phyloP scores from a whole-genome alignment of 2,113 vertebrate genomes.

The Sisor rabdophorus region DNA sequence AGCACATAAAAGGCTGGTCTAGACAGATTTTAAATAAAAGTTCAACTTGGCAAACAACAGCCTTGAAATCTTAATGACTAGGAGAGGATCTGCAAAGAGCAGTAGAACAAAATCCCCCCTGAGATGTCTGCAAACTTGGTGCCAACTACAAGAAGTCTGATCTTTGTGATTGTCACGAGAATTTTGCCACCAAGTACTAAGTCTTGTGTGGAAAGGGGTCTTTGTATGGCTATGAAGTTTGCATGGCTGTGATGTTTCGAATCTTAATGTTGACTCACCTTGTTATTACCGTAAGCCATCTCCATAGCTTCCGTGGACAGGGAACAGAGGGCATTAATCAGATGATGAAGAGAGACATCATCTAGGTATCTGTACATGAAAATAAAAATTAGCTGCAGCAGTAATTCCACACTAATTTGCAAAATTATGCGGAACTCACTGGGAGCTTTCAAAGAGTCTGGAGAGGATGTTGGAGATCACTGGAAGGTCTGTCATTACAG shows the following conservation, averaged over 20 bases:
- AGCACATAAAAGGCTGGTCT: no score
- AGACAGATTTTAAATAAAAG: no score
- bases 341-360: conserved; percentile 97
- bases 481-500: conserved; percentile 97
- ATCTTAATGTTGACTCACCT: conserved; percentile 66
- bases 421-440: conserved; percentile 73
- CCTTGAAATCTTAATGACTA: no score
- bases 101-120: no score
- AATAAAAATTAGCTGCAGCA: conserved; percentile 36
- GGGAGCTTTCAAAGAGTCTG: conserved; percentile 96
- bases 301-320: conserved; percentile 98
- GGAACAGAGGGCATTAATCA: conserved; percentile 97
- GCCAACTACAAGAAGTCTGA: no score
- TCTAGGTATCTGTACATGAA: conserved; percentile 84
- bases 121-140: no score
- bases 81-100: no score
- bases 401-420: neutral
- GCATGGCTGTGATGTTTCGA: neutral
- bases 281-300: conserved; percentile 98
- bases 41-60: no score
- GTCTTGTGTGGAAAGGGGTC: no score
- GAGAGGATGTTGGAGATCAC: conserved; percentile 96
- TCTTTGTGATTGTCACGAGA: no score
- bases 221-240: no score
- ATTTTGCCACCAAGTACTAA: no score